Evolutionary conservation across 2,113 vertebrate species (phyloP), one percentile per base, ranked within the genome.

Genomic region (Nymphicus hollandicus): DNA sequence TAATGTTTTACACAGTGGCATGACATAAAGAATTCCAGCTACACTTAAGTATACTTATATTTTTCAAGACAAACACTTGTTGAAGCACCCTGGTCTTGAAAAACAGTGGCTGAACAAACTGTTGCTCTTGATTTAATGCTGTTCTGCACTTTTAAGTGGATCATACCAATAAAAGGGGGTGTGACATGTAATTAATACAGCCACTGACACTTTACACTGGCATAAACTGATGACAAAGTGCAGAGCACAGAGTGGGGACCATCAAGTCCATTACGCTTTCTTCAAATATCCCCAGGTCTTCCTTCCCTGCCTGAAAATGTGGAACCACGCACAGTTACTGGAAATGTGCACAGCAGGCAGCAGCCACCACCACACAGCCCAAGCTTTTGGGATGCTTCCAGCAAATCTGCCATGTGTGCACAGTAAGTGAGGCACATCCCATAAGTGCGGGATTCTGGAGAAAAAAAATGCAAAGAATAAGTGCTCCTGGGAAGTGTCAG

Each of bases 61-160:
- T 91, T 96, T 83, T 93, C 80, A 92, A 94, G 81, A 29, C 31
- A 96, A 95, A 80, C 82, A 87, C 73, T 66, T 28, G 23, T 4
- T 46, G 86, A 89, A 93, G 77, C 28, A 61, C 31, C 15, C 2
- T 23, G 27, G 20, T 81, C 79, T 81, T 52, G n/a, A 49, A 66
- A 58, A 88, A 53, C 18, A 68, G 69, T 1, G 3, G 17, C 65
- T 86, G 66, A 73, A 53, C 79, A 90, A 86, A 52, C 35, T 22
- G 43, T 4, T 86, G 41, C 55, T 63, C 49, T 44, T 76, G 63
- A 37, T 81, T 91, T 89, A 73, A 65, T 3, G 0, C 50, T 73
- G 41, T 27, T 86, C 63, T 68, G 68, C 68, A 25, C 2, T n/a
- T 47, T 29, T 69, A 24, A 66, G 37, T 81, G 78, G 50, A 46